Conservation (phyloP, 2,797 vertebrate species). For the Moxostoma hubbsi region DNA sequence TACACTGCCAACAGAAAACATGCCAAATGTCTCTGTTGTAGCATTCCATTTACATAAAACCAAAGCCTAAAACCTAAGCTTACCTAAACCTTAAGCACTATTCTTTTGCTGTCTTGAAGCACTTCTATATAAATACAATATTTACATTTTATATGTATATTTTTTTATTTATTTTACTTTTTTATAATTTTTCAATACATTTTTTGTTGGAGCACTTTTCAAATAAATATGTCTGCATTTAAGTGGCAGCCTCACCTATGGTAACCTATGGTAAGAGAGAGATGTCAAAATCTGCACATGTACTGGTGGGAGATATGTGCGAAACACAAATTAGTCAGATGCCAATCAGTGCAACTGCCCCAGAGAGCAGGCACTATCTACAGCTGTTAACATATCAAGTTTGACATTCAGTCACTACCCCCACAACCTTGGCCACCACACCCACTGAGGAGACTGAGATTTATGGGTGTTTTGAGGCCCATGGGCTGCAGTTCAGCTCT, state of each 20-base stretch:
- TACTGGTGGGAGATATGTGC: constrained; percentile 8
- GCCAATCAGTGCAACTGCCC: constrained; percentile 72
- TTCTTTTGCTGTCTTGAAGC: too few relatives aligned
- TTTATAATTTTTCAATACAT: too few relatives aligned
- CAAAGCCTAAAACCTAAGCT: too few relatives aligned
- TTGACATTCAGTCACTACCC: constrained; percentile 71
- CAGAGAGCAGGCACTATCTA: constrained; percentile 67
- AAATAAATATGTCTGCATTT: not conserved
- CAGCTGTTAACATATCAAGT: constrained; percentile 80
- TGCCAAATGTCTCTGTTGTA: too few relatives aligned
- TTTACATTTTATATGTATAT: too few relatives aligned
- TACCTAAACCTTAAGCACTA: too few relatives aligned
- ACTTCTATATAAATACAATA: too few relatives aligned
- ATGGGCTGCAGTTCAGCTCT: constrained; percentile 37
- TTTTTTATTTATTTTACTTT: too few relatives aligned
- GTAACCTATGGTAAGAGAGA: constrained; percentile 2
- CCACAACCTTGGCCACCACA: constrained; percentile 54
- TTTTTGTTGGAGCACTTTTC: not conserved
- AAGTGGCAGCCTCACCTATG: not conserved
- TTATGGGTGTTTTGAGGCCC: constrained; percentile 52
- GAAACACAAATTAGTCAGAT: constrained; percentile 73
- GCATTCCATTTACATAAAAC: too few relatives aligned
- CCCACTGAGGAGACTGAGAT: constrained; percentile 47
- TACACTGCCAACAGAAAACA: too few relatives aligned
- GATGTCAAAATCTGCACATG: constrained; percentile 23